phyloP scores from a whole-genome alignment of 2,888 invertebrate species.

The Catotricha subobsoleta region DNA sequence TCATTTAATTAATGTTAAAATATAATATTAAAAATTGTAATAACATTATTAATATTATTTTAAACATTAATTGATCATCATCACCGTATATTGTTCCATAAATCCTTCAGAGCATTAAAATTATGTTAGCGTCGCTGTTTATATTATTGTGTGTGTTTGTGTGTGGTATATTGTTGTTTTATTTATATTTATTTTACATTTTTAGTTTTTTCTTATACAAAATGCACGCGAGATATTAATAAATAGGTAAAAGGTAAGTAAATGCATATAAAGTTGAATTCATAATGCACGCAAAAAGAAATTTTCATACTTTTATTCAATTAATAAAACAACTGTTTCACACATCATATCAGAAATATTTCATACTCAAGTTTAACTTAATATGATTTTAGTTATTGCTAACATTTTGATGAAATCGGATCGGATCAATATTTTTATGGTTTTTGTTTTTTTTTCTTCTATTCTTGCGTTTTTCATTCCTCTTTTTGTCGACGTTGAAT shows the following conservation, averaged over 20 bases:
- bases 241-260: no score
- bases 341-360: background rate
- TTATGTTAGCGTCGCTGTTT: constrained; percentile 1
- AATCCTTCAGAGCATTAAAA: constrained; percentile 16
- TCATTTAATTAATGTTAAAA: no score
- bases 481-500: no score
- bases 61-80: constrained; percentile 11
- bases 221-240: constrained; percentile 2
- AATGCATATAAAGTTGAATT: no score
- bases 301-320: no score
- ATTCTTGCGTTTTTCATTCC: no score
- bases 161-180: background rate
- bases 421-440: no score
- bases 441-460: no score
- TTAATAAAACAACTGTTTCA: no score
- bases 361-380: background rate
- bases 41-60: constrained; percentile 1
- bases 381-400: background rate
- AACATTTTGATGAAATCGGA: constrained; percentile 3
- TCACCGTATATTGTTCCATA: constrained; percentile 16
- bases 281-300: no score
- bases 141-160: background rate
- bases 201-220: background rate
- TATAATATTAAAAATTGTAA: no score
- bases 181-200: background rate